These are phyloP conservation scores for Lycophotia porphyrea DNA, from an alignment of 2,888 invertebrate species.

Conservation along the genomic window DNA sequence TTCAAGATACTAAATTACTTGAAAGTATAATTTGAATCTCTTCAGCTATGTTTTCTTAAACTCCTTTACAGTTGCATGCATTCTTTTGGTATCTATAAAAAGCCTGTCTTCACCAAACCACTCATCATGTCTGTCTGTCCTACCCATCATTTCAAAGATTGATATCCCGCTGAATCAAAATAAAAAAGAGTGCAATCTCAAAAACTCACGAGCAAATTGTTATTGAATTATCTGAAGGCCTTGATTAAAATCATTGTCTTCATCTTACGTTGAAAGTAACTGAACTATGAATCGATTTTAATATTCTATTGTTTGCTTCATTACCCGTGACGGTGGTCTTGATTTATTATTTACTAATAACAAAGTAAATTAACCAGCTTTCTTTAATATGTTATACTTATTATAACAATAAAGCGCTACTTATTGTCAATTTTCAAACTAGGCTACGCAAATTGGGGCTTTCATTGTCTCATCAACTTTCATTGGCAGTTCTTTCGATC, in stretches of 20 bases:
- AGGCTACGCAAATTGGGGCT: conserved; percentile 38
- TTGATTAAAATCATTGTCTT: conserved; percentile 65
- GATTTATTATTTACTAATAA: conserved; percentile 62
- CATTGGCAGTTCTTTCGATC: conserved; percentile 13
- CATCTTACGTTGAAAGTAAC: conserved; percentile 54
- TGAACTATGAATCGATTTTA: conserved; percentile 58
- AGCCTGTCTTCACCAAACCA: conserved; percentile 3
- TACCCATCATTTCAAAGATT: conserved; percentile 24
- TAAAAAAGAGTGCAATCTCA: conserved; percentile 30
- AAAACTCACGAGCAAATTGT: conserved; percentile 44
- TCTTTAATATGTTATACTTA: conserved; percentile 52
- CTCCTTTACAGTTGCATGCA: background rate
- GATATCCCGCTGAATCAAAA: conserved; percentile 29
- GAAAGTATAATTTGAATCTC: background rate
- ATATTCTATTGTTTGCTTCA: conserved; percentile 60
- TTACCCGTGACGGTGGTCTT: conserved; percentile 55
- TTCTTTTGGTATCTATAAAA: conserved; percentile 19
- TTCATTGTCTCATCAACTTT: conserved; percentile 47
- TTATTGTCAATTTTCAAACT: conserved; percentile 40
- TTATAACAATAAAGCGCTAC: conserved; percentile 39
- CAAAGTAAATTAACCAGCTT: conserved; percentile 59
- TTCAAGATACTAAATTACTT: conserved; percentile 15
- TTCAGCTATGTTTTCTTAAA: background rate
- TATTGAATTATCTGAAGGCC: conserved; percentile 39
- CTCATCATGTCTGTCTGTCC: conserved; percentile 15